These are phyloP conservation scores for Delphinus delphis DNA, from an alignment of 2,113 vertebrate species.

Conservation along the genomic window DNA sequence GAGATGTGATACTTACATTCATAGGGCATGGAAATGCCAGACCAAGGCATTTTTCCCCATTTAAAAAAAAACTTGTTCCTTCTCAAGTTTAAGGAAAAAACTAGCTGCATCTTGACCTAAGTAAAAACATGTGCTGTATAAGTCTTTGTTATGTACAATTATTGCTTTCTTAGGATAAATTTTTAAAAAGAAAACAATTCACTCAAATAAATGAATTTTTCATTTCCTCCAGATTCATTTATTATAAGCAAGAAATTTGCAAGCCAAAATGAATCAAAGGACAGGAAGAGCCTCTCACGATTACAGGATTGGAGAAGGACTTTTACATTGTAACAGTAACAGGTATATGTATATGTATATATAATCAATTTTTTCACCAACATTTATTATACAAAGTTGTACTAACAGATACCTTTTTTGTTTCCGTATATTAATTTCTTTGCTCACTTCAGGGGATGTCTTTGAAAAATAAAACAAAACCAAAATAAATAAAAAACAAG, in stretches of 20 bases:
- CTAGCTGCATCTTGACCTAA: not conserved
- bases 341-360: too few species aligned
- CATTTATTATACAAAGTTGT: not conserved
- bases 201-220: not conserved
- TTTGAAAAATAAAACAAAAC: conserved; percentile 8
- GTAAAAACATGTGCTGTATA: not conserved
- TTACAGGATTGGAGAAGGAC: not conserved
- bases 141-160: not conserved
- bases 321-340: not conserved
- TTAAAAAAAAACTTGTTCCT: not conserved
- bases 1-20: not conserved
- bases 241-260: not conserved
- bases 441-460: not conserved
- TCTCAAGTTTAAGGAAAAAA: conserved; percentile 19
- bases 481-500: not conserved
- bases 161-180: not conserved
- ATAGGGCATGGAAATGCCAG: not conserved
- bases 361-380: not conserved
- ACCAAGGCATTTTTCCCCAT: not conserved
- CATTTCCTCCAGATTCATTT: not conserved
- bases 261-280: not conserved
- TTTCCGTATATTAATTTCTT: not conserved
- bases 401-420: not conserved
- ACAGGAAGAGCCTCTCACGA: not conserved
- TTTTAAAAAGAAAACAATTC: not conserved